These are phyloP conservation scores for Resseliella maxima DNA, from an alignment of 2,888 invertebrate species.

Conservation along the genomic window DNA sequence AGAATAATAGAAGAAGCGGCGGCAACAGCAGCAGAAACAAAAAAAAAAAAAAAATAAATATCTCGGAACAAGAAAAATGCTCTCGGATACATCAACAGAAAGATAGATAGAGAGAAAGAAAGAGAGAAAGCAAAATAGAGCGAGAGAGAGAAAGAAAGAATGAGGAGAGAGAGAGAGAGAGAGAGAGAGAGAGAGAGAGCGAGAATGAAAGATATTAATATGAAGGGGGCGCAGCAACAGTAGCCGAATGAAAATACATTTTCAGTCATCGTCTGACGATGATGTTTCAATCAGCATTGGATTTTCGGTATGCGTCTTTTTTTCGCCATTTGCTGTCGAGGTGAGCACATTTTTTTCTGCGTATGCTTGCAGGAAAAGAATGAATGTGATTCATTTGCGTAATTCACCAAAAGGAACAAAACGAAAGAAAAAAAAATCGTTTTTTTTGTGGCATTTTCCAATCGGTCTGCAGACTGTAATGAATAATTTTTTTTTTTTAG, in stretches of 20 bases:
- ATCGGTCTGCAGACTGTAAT: neutral
- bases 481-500: neutral
- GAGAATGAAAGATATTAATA: neutral
- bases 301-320: neutral
- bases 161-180: too few relatives aligned
- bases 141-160: too few relatives aligned
- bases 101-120: neutral
- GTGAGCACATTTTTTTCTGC: neutral
- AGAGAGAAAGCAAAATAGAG: too few relatives aligned
- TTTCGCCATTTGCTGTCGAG: neutral
- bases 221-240: neutral
- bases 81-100: neutral
- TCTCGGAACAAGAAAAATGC: slow-evolving; percentile 10
- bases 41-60: neutral
- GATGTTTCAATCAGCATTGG: slow-evolving; percentile 1
- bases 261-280: slow-evolving; percentile 33
- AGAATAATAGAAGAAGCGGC: neutral
- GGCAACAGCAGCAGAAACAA: neutral
- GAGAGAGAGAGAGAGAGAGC: too few relatives aligned
- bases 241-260: neutral
- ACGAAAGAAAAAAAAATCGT: too few relatives aligned
- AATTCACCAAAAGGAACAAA: too few relatives aligned
- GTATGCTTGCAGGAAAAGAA: neutral
- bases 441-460: neutral
- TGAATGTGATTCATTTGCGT: slow-evolving; percentile 6